Base-by-base conservation (phyloP, 2,797 vertebrate species). In the Acanthurus tractus region DNA sequence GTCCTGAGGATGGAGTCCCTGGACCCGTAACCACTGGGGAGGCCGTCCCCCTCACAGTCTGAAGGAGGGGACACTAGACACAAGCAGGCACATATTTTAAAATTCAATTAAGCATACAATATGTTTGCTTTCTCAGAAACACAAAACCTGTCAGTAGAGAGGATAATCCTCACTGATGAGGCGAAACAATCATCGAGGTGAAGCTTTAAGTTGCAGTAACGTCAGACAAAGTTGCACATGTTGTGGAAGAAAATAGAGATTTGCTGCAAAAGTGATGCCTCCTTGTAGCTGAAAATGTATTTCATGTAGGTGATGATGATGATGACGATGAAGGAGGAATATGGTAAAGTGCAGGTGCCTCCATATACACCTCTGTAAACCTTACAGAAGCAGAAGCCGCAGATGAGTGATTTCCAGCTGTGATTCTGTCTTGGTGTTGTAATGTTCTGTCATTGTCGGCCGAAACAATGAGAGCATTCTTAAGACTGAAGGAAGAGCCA, bases 1-100 rank as follows among this genome's bases (percentile, higher is more conserved):
- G 79, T 74, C 58, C 72, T 92, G 75, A 95, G 91, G 83, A 95
- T 93, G 59, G 92, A 86, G 70, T 95, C 94, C 84, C 89, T 88
- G 69, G 94, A 95, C 54, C 93, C 86, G 89, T 93, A 95, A 46
- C 86, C 89, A 54, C 74, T 78, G 63, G 89, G 90, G 59, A 91
- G 84, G 18, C 75, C 66, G 81, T 92, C 90, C 71, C 55, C 94
- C 78, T 95, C 89, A 52, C 90, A 90, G 78, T 94, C 94, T 70
- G 93, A 90, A 13, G 87, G 78, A 79, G 86, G 90, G 67, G 93
- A 88, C 94, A 95, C 93, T 95, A 34, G 62, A 67, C 0, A 7
- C 58, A 65, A 62, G 8, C 18, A 78, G 68, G 76, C 18, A 68
- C 8, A 70, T 7, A n/a, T 14, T 25, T 58, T 38, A 1, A 57